phyloP scores from a whole-genome alignment of 2,888 invertebrate species.

The Drosophila maculinotata region DNA sequence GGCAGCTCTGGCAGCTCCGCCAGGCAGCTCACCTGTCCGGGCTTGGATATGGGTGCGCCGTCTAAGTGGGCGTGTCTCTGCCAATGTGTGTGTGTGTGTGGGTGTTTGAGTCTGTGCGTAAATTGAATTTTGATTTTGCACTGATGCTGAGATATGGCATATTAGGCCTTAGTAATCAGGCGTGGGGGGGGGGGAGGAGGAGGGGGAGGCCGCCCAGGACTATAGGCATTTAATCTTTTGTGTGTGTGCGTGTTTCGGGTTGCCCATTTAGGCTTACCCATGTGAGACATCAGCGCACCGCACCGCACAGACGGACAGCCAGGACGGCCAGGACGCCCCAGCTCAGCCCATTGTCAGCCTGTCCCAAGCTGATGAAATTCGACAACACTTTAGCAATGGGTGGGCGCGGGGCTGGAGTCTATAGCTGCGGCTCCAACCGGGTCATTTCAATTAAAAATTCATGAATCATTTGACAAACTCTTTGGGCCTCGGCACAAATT shows the following conservation, averaged over 20 bases:
- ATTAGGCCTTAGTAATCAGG: conserved; percentile 80
- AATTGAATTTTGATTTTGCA: conserved; percentile 81
- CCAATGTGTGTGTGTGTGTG: conserved; percentile 40
- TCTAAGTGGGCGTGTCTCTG: conserved; percentile 45
- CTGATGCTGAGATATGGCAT: conserved; percentile 82
- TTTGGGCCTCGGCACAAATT: conserved; percentile 54
- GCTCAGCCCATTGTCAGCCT: conserved; percentile 64
- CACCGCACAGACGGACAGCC: conserved; percentile 21
- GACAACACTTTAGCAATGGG: conserved; percentile 35
- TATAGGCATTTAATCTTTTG: conserved; percentile 73
- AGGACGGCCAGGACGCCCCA: conserved; percentile 9
- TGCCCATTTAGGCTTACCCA: conserved; percentile 80
- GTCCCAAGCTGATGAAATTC: conserved; percentile 62
- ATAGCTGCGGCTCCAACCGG: conserved; percentile 20
- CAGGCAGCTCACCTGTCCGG: conserved; percentile 60
- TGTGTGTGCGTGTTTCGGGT: conserved; percentile 72
- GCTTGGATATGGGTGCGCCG: conserved; percentile 43
- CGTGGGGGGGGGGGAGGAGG: conserved; percentile 8
- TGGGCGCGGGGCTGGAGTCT: background rate
- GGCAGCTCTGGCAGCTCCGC: conserved; percentile 6
- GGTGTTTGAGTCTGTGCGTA: conserved; percentile 63
- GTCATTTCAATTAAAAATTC: conserved; percentile 74
- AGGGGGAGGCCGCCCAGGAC: conserved; percentile 4
- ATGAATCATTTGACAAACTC: conserved; percentile 80
- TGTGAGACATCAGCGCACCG: too few species aligned